Base-by-base conservation (phyloP, 2,797 vertebrate species). In the Gadopsis marmoratus region DNA sequence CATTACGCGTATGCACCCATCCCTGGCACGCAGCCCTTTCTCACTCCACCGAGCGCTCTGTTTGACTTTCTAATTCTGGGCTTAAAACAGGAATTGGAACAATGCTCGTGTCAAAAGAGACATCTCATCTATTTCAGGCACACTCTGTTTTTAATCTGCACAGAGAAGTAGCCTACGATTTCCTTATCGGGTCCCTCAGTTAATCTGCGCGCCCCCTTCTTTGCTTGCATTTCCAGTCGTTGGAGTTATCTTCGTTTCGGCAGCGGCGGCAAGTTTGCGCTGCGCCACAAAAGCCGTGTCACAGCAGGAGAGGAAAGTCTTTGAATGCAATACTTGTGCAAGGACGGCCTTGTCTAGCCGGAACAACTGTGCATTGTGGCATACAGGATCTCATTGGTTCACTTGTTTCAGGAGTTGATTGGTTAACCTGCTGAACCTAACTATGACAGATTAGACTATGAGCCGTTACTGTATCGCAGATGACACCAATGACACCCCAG, bases 381-480 rank as follows among this genome's bases (percentile, higher is more conserved):
- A 29, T 31, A 39, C 56, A 47, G 63, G 70, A 78, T 82, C 74
- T 87, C 79, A 82, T 76, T 58, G 85, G 66, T 56, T 75, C 74
- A 39, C 81, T 86, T 78, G 76, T 88, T 91, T 89, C 48, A 70
- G 75, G 31, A 55, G 73, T 37, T 81, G 87, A 87, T 89, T 90
- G 80, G 86, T 89, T 83, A 89, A 90, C 88, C 90, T 69, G 71
- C 85, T 86, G 84, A 81, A 88, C 85, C 81, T 89, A 81, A 93
- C 93, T 88, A 92, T 89, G 83, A 87, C 70, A 60, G 74, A 88
- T 86, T 83, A 64, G 64, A 59, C 64, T 62, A 26, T 26, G 26
- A 26, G 26, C 26, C 26, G 43, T 67, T 7, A 51, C n/a, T 43
- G 35, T 55, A 50, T 76, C 51, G 72, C 71, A 35, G 26, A 0